A percentile compares a stretch with the other conserved stretches of the same genome.
Conservation (phyloP, 1,140 invertebrate species). For the Delia radicum region DNA sequence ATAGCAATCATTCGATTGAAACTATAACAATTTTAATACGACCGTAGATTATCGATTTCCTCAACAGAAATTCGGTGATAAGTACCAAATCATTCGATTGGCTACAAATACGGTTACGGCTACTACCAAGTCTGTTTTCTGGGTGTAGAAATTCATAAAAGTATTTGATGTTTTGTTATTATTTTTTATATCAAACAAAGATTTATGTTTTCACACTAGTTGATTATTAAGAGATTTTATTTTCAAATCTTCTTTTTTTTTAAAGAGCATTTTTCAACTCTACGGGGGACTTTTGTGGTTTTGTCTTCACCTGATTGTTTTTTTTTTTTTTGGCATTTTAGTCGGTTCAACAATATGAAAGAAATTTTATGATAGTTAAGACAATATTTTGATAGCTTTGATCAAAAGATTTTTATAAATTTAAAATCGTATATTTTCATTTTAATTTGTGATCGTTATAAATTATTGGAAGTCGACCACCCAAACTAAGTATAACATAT, state of each 20-base stretch:
- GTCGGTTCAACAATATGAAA: too few relatives aligned
- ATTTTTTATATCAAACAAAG: too few relatives aligned
- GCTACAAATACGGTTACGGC: too few relatives aligned
- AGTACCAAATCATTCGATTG: too few relatives aligned
- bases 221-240: conserved; percentile 2
- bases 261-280: neutral
- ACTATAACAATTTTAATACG: too few relatives aligned
- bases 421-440: neutral
- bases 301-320: neutral
- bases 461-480: neutral
- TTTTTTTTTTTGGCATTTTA: too few relatives aligned
- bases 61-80: too few relatives aligned
- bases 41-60: too few relatives aligned
- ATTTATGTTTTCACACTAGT: neutral
- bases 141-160: conserved; percentile 5
- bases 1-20: too few relatives aligned
- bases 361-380: neutral
- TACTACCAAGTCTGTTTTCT: too few relatives aligned
- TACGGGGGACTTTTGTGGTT: neutral
- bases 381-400: conserved; percentile 8
- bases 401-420: conserved; percentile 17
- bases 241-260: neutral
- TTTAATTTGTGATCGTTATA: neutral
- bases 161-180: neutral
- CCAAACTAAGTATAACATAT: too few relatives aligned